phyloP scores from a whole-genome alignment of 1,140 invertebrate genomes.

The Neodiprion fabricii region DNA sequence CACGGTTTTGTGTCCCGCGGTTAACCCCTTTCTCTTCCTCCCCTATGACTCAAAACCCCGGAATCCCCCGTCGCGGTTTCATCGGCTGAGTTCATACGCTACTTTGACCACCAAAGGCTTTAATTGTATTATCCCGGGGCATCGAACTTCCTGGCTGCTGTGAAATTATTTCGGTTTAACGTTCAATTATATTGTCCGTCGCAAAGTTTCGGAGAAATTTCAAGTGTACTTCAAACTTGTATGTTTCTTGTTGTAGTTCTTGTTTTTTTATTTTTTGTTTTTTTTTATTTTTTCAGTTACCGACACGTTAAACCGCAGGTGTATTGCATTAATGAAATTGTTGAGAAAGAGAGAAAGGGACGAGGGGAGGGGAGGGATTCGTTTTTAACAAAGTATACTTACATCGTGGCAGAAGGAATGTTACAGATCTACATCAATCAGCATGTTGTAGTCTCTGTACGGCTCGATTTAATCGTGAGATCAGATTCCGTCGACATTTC shows the following conservation, averaged over 20 bases:
- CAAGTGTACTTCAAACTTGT: background rate
- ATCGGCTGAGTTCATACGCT: conserved; percentile 2
- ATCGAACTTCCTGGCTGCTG: background rate
- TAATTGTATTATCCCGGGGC: conserved; percentile 5
- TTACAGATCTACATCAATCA: no score
- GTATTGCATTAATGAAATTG: no score
- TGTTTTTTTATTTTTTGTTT: no score
- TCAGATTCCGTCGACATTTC: no score
- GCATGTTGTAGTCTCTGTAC: no score
- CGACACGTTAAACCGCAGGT: no score
- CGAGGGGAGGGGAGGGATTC: no score
- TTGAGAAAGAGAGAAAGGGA: no score
- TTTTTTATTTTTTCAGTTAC: no score
- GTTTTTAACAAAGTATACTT: no score
- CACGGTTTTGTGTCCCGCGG: background rate
- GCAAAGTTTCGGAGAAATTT: background rate
- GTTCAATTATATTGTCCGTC: background rate
- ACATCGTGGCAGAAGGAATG: no score
- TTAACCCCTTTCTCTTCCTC: background rate
- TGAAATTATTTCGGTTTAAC: background rate
- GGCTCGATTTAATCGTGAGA: no score
- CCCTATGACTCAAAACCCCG: background rate
- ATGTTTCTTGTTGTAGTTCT: background rate
- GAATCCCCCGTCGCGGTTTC: background rate
- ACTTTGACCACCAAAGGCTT: background rate